Conservation (phyloP, 2,113 vertebrate species). For the Carettochelys insculpta region DNA sequence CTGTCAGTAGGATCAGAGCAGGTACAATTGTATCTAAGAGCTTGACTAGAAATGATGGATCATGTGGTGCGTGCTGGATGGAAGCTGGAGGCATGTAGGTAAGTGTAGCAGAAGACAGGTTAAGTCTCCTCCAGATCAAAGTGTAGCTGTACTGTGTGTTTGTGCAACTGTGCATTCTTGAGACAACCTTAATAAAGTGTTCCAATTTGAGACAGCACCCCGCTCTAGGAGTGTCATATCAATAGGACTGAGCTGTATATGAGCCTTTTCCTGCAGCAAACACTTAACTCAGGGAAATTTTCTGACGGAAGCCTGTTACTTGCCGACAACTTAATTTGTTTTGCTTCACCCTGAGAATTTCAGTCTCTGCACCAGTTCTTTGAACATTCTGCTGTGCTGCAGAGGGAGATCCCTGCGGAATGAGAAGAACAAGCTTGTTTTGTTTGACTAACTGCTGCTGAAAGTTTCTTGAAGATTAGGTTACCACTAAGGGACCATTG, state of each 20-base stretch:
- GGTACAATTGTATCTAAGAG: too few species aligned
- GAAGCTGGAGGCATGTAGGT: too few species aligned
- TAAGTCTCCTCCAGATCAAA: neutral
- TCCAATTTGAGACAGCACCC: neutral
- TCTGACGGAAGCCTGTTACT: accelerated
- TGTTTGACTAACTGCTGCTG: neutral
- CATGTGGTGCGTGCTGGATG: too few species aligned
- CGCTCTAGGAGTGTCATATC: neutral
- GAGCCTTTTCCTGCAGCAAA: neutral
- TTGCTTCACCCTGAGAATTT: neutral
- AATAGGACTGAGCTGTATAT: neutral
- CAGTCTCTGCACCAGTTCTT: neutral
- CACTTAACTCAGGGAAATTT: neutral
- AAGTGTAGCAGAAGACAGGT: too few species aligned
- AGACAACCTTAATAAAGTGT: neutral
- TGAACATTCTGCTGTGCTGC: neutral
- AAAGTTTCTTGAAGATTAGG: neutral
- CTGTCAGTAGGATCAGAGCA: too few species aligned
- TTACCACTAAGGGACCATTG: neutral
- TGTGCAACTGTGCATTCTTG: neutral
- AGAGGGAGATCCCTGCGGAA: neutral
- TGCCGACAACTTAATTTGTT: neutral
- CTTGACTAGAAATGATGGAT: too few species aligned
- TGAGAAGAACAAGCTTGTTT: neutral
- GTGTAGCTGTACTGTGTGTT: neutral